Evolutionary conservation across 2,888 invertebrate genomes (phyloP), one percentile per base, ranked within the genome.

Genomic region (Barypeithes pellucidus): DNA sequence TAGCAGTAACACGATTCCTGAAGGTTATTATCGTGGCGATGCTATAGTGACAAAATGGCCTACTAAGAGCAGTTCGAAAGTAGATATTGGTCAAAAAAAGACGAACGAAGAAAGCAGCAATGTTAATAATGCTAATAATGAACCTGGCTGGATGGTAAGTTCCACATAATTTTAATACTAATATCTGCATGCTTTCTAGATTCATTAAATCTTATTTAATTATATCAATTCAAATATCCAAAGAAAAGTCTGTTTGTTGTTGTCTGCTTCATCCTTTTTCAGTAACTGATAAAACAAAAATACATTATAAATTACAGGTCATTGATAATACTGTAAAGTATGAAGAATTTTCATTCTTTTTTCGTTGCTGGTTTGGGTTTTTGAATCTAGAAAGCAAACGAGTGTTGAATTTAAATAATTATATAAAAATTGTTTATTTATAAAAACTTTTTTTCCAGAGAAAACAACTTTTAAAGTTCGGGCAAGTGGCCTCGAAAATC

Each of bases 111-210:
- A 79, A 73, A 33, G n/a, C 33, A 77, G 73, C 29, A 29, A 29
- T 24, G 24, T 2, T 24, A 24, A 24, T 20, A 29, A 29, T 24
- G 24, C 3, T 24, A 24, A 24, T 20, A 77, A 80, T 29, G 76
- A 83, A 76, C 84, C 84, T 12, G 84, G 84, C 76, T 84, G 82
- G 81, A 78, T 84, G 82, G 85, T 85, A 80, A 80, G 80, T 77
- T 54, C 24, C 1, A 29, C 7, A 29, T 8, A 29, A 29, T 29
- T 29, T 24, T 2, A 24, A 24, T 3, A 24, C 24, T 2, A 24
- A 2, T 24, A 3, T 24, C 24, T 24, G 2, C n/a, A n/a, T n/a
- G n/a, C n/a, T n/a, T n/a, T n/a, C n/a, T n/a, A n/a, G n/a, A n/a
- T n/a, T n/a, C n/a, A n/a, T n/a, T n/a, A n/a, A n/a, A n/a, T n/a